Base-by-base conservation (phyloP, 2,113 vertebrate genomes). In the Acrocephalus arundinaceus region DNA sequence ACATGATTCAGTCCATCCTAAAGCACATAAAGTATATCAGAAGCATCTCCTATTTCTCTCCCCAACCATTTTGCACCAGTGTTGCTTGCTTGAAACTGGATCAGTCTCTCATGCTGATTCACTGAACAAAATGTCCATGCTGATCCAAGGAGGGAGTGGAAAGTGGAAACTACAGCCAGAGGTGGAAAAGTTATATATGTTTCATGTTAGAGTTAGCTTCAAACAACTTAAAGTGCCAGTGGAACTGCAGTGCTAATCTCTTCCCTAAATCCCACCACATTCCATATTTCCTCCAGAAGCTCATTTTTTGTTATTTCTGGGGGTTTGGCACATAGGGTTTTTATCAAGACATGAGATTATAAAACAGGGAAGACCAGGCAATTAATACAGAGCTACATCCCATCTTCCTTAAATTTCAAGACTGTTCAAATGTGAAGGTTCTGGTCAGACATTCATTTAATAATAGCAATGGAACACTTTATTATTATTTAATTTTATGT, bases 251-350 rank as follows among this genome's bases (percentile, higher is more conserved):
- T 0, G 0, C 55, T 89, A 81, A 59, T 68, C 19, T 86, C 61
- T 77, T 78, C 57, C 86, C 33, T 79, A 74, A 86, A 84, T 75
- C 55, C 57, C 39, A n/a, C 30, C 59, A 30, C 48, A 45, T 78
- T 88, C 67, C 59, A 83, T 33, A 39, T 88, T 92, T 89, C 72
- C 82, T 93, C 22, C 62, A 90, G 72, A 43, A 80, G 4, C 22
- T 48, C 28, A 61, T 57, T 93, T 93, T 92, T 70, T 52, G 49
- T 66, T 90, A n/a, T 92, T 93, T 90, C 71, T 90, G 41, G 18
- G n/a, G 0, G 30, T 88, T 94, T 94, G 92, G n/a, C 62, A 86
- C 16, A 15, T 2, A 11, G 28, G 7, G 17, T 45, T 89, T 91
- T 85, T 8, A 6, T 65, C 51, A 94, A 70, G 45, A 58, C 27